Base-by-base conservation (phyloP, 2,113 vertebrate species). In the Ivindomyrus marchei region DNA sequence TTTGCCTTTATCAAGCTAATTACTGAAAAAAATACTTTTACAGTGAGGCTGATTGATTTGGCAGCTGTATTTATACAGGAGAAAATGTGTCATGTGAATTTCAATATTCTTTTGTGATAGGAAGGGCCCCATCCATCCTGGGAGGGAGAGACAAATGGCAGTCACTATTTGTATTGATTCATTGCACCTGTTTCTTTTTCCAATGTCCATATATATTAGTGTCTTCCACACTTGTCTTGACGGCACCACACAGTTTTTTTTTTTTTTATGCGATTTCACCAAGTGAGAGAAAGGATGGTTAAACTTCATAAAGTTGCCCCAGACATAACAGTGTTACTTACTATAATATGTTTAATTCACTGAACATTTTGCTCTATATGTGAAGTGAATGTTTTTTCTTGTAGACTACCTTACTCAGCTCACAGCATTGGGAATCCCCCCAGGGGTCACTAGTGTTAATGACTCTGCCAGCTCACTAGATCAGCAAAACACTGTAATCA, bases 401-500 rank as follows among this genome's bases (percentile, higher is more conserved):
- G 17, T 39, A 85, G 39, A 24, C 21, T 85, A 24, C 39, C 24
- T 85, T 47, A 47, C 83, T 45, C 39, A 85, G 83, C 45, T 45
- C 83, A 47, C 36, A 85, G 83, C 4, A 47, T 45, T 39, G 42
- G 83, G 42, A 85, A 47, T 47, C 10, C 42, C 83, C 83, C 45
- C 39, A 92, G 95, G 95, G 83, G 94, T 94, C 94, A 95, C 94
- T 91, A 93, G 93, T 95, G 94, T 95, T 96, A 95, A 96, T 96
- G 95, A 96, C 94, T 95, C 92, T 89, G 92, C 92, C 92, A 93
- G 94, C 95, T 93, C 92, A 93, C 94, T 1, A 90, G 93, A 92
- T 96, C 95, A 95, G 95, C 95, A 94, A 91, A 96, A 92, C 91
- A 91, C 93, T 94, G 93, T 94, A 93, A 95, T 96, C 94, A 93